A percentile compares a stretch with the other conserved stretches of the same genome.
These are phyloP conservation scores for Drosophila murphyi DNA, from an alignment of 1,140 invertebrate species.

Conservation along the genomic window DNA sequence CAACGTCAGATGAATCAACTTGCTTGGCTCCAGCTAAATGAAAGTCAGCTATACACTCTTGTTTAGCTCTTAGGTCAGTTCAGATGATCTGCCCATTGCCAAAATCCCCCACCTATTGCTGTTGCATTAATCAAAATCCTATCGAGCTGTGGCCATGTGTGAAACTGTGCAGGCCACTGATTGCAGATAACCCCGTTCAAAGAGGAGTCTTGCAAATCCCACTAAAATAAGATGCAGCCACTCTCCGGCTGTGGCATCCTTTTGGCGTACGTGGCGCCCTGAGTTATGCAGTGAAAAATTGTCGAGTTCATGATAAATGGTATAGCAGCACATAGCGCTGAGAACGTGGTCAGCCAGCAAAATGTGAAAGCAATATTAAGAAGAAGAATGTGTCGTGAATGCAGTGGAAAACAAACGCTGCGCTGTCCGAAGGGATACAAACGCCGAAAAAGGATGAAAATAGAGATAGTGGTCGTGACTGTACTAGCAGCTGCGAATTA, in stretches of 20 bases:
- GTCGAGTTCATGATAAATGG: conserved; percentile 70
- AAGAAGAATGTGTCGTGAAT: not conserved
- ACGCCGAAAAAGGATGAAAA: not conserved
- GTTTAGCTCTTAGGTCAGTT: conserved; percentile 10
- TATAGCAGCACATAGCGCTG: conserved; percentile 29
- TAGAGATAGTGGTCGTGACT: conserved; percentile 10
- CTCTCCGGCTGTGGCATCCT: not conserved
- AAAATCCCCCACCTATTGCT: conserved; percentile 11
- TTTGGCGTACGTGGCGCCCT: conserved; percentile 56
- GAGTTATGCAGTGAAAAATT: conserved; percentile 78
- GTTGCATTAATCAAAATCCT: conserved; percentile 73
- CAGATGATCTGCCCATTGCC: conserved; percentile 16
- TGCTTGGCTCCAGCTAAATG: conserved; percentile 14
- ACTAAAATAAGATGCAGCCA: conserved; percentile 11
- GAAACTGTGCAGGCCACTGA: conserved; percentile 71
- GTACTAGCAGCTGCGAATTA: conserved; percentile 43
- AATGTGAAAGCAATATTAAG: conserved; percentile 44
- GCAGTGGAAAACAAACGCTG: conserved; percentile 6
- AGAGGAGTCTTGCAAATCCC: not conserved
- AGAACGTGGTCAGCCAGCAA: conserved; percentile 50
- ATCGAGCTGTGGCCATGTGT: conserved; percentile 75
- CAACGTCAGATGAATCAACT: conserved; percentile 50
- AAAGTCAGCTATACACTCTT: conserved; percentile 35
- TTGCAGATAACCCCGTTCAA: conserved; percentile 59
- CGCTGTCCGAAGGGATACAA: not conserved